These are phyloP conservation scores for Julus scandinavius DNA, from an alignment of 2,888 invertebrate species.

Conservation along the genomic window DNA sequence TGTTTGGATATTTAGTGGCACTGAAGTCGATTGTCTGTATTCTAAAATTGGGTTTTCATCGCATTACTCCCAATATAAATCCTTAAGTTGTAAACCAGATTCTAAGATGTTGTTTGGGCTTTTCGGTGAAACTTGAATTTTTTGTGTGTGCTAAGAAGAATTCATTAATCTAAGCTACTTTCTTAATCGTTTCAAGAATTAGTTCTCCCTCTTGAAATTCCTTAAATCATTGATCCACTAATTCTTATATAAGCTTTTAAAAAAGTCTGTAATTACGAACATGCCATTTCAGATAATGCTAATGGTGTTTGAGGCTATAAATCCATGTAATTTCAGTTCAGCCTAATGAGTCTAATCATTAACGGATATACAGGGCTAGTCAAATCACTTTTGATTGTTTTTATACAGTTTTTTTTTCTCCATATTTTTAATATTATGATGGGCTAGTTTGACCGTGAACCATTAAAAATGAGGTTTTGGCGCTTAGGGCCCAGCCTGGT, in stretches of 20 bases:
- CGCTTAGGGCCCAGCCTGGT: too few relatives aligned
- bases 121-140: not conserved
- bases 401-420: too few relatives aligned
- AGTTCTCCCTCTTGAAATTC: not conserved
- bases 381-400: not conserved
- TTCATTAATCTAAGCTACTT: not conserved
- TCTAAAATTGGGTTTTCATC: not conserved
- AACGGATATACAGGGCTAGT: not conserved
- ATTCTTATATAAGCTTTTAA: not conserved
- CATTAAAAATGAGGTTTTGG: too few relatives aligned
- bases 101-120: not conserved
- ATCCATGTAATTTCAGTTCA: not conserved
- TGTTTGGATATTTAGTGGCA: not conserved
- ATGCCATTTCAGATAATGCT: not conserved
- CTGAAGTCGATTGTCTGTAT: not conserved
- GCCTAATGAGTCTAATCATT: not conserved
- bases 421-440: too few relatives aligned
- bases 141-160: not conserved
- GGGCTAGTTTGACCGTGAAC: too few relatives aligned
- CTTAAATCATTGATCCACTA: not conserved
- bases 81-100: not conserved
- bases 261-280: not conserved
- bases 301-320: not conserved
- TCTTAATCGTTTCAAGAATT: constrained; percentile 1
- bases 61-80: not conserved